phyloP scores from a whole-genome alignment of 2,888 invertebrate genomes.

The Smittia aterrima region DNA sequence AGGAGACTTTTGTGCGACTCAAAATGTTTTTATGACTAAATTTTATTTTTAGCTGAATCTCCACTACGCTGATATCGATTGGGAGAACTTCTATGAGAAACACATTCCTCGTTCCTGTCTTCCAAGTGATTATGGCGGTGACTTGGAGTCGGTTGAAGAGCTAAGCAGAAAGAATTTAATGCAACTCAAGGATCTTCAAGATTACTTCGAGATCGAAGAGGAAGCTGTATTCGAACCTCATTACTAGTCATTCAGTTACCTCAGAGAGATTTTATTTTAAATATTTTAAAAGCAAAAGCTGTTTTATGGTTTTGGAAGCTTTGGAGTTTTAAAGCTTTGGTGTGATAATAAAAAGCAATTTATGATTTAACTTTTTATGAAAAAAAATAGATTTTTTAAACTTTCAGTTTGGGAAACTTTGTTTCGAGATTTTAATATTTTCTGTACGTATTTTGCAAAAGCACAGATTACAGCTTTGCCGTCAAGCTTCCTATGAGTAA shows the following conservation, averaged over 20 bases:
- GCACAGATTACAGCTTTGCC: too few species aligned
- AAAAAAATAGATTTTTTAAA: too few species aligned
- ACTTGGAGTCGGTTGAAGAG: conserved; percentile 48
- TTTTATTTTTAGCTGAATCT: conserved; percentile 1
- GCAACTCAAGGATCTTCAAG: neutral
- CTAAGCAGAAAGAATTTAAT: conserved; percentile 24
- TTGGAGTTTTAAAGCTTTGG: neutral
- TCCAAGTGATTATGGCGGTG: conserved; percentile 64
- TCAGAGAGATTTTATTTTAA: too few species aligned
- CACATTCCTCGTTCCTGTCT: conserved; percentile 59
- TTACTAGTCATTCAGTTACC: too few species aligned
- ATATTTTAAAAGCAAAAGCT: neutral
- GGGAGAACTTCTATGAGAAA: conserved; percentile 44
- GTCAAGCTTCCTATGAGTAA: too few species aligned
- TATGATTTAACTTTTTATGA: neutral
- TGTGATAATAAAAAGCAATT: neutral
- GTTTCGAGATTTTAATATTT: too few species aligned
- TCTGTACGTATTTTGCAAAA: too few species aligned
- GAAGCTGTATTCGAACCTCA: neutral
- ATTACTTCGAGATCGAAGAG: conserved; percentile 9
- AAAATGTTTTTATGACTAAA: neutral
- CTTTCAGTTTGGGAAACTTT: too few species aligned
- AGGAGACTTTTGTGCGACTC: neutral
- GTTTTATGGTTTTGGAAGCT: conserved; percentile 1
- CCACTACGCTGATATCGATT: conserved; percentile 12